phyloP scores from a whole-genome alignment of 2,113 vertebrate species.

The Cariama cristata region DNA sequence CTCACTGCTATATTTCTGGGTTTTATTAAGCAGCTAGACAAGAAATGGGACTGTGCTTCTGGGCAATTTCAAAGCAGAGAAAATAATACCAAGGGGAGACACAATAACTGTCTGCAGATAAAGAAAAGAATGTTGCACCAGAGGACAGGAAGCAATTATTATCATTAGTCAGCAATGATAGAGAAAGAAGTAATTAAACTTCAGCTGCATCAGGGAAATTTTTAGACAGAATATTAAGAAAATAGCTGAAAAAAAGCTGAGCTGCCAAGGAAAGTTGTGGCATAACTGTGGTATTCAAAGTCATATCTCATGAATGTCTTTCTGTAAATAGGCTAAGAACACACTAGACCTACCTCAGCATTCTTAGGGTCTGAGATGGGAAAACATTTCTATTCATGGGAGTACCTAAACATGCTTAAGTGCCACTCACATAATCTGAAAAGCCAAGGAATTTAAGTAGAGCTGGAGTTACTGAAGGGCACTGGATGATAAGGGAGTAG shows the following conservation, averaged over 20 bases:
- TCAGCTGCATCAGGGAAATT: slow-evolving; percentile 55
- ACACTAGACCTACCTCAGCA: not conserved
- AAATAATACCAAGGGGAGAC: slow-evolving; percentile 37
- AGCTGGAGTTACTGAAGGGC: not conserved
- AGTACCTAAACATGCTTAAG: not conserved
- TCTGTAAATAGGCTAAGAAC: not conserved
- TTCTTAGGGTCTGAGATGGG: not conserved
- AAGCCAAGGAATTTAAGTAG: not conserved
- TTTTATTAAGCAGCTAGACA: slow-evolving; percentile 5
- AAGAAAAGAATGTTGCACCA: slow-evolving; percentile 55
- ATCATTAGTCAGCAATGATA: slow-evolving; percentile 64
- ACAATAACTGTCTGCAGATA: slow-evolving; percentile 30
- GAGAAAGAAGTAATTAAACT: slow-evolving; percentile 60
- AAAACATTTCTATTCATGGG: not conserved
- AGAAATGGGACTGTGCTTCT: not conserved
- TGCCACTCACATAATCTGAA: not conserved
- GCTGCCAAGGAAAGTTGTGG: not conserved
- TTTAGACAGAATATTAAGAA: slow-evolving; percentile 15
- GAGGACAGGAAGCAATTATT: slow-evolving; percentile 61
- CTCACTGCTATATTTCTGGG: not conserved
- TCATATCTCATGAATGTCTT: not conserved
- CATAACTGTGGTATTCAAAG: not conserved
- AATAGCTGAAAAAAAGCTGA: not conserved
- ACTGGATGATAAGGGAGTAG: not conserved
- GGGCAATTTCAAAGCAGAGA: slow-evolving; percentile 3